Conservation (phyloP, 2,888 invertebrate species). For the Ellobium chinense region DNA sequence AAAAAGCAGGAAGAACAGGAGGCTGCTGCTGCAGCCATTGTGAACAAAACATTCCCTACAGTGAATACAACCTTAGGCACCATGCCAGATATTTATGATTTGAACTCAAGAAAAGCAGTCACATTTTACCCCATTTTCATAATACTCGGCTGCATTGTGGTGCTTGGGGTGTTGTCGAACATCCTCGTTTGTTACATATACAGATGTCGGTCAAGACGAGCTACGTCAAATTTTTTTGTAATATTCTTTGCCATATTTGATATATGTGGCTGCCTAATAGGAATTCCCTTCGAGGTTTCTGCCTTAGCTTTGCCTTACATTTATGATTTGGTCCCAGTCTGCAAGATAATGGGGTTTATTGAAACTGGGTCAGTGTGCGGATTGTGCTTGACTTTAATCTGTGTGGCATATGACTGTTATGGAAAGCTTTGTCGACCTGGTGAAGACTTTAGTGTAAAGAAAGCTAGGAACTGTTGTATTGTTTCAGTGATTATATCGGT, state of each 20-base stretch:
- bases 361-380: conserved; percentile 62
- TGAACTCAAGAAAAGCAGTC: conserved; percentile 59
- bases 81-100: conserved; percentile 26
- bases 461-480: conserved; percentile 60
- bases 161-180: conserved; percentile 62
- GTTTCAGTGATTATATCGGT: conserved; percentile 55
- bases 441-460: conserved; percentile 60
- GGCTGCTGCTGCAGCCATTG: background rate
- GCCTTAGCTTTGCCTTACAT: conserved; percentile 62
- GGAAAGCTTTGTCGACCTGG: conserved; percentile 66
- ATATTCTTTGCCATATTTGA: conserved; percentile 66
- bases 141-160: conserved; percentile 56
- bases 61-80: conserved; percentile 8
- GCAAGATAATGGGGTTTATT: conserved; percentile 65
- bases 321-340: conserved; percentile 59
- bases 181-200: conserved; percentile 66
- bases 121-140: conserved; percentile 60
- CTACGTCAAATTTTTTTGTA: conserved; percentile 68
- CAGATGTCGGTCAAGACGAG: conserved; percentile 60
- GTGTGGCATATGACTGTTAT: conserved; percentile 68
- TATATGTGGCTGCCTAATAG: conserved; percentile 62
- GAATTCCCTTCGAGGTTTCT: conserved; percentile 62
- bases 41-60: background rate
- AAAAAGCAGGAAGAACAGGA: background rate
- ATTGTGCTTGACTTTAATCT: conserved; percentile 63